Evolutionary conservation across 92 coral and sea anemone species (phyloP).

Genomic region (Metridium senile): DNA sequence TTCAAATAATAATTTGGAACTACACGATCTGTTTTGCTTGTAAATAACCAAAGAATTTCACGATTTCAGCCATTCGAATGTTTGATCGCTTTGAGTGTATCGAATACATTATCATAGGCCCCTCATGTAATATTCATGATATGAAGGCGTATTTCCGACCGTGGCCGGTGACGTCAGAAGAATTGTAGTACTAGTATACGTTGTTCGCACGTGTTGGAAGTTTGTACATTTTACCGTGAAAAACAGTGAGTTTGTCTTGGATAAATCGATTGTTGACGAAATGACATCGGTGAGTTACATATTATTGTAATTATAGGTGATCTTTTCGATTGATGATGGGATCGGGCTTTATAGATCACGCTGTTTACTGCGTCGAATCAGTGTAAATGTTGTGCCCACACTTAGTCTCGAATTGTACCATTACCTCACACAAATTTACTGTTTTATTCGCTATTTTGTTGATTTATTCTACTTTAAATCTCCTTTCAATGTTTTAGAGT

Average conservation of each 20-base stretch:
- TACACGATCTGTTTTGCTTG: too few relatives aligned
- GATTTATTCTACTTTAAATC: background rate
- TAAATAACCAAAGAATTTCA: background rate
- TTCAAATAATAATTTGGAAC: too few relatives aligned
- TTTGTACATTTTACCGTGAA: background rate
- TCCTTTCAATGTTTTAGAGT: too few relatives aligned
- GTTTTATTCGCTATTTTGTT: too few relatives aligned
- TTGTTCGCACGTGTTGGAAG: background rate
- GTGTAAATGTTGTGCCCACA: background rate
- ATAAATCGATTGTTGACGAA: background rate
- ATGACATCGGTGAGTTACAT: background rate
- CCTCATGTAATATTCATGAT: background rate
- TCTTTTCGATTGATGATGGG: background rate
- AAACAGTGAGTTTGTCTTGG: background rate
- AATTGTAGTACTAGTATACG: background rate
- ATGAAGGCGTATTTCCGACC: background rate
- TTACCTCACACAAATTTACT: background rate
- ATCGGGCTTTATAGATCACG: too few relatives aligned
- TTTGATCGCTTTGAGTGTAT: background rate
- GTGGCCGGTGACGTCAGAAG: constrained; percentile 4
- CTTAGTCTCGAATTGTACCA: background rate
- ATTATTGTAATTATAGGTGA: background rate
- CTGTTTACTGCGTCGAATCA: too few relatives aligned
- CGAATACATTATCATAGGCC: background rate
- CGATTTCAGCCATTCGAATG: background rate